Evolutionary conservation across 2,888 invertebrate genomes (phyloP).

Genomic region (Biston betularia): DNA sequence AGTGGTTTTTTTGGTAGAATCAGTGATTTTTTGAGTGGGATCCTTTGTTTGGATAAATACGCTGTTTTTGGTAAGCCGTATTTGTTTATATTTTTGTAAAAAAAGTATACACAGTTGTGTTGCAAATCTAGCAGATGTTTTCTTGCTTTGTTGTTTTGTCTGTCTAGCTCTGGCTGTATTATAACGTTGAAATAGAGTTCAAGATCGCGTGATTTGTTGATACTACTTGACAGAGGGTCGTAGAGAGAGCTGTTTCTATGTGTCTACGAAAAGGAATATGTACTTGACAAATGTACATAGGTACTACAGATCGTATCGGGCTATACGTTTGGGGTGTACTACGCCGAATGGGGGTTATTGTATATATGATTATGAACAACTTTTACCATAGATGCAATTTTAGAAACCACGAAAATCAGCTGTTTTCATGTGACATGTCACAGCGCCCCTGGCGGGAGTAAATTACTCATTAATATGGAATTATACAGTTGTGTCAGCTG

Average conservation of each 20-base stretch:
- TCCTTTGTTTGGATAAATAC: background rate
- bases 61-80: slow-evolving; percentile 6
- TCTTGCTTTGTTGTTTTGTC: slow-evolving; percentile 24
- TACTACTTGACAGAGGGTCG: background rate
- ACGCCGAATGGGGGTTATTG: too few relatives aligned
- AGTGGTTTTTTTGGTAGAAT: background rate
- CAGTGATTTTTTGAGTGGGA: background rate
- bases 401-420: too few relatives aligned
- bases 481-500: too few relatives aligned
- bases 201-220: slow-evolving; percentile 9
- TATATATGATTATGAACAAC: too few relatives aligned
- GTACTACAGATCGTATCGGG: too few relatives aligned
- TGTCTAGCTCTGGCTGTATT: slow-evolving; percentile 1
- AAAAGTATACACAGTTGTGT: slow-evolving; percentile 1
- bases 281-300: too few relatives aligned
- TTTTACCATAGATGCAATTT: too few relatives aligned
- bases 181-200: slow-evolving; percentile 16
- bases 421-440: too few relatives aligned
- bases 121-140: background rate
- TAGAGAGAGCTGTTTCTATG: background rate
- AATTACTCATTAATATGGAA: too few relatives aligned
- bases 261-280: too few relatives aligned
- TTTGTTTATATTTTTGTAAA: background rate
- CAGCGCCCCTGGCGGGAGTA: too few relatives aligned
- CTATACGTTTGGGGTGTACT: too few relatives aligned